These are phyloP conservation scores for Ptychoptera albimana DNA, from an alignment of 2,888 invertebrate species.

Conservation along the genomic window DNA sequence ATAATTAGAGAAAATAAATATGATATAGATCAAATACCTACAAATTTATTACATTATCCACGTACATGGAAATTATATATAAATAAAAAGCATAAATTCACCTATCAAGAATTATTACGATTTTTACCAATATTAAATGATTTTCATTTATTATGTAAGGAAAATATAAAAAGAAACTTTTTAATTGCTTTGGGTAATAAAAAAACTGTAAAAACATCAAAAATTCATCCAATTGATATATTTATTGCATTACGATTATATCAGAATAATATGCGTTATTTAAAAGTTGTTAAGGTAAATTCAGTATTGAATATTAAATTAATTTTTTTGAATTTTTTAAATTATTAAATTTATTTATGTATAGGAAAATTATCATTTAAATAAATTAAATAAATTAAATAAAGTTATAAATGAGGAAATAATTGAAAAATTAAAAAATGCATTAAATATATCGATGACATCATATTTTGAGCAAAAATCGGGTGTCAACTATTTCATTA, in stretches of 20 bases:
- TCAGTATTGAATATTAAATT: background rate
- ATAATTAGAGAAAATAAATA: background rate
- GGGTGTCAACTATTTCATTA: conserved; percentile 1
- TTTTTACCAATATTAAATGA: conserved; percentile 3
- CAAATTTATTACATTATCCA: conserved; percentile 1
- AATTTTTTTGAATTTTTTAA: background rate
- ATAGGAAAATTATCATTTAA: conserved; percentile 1
- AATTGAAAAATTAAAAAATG: background rate
- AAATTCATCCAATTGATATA: conserved; percentile 2
- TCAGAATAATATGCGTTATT: conserved; percentile 1
- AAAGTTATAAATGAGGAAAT: background rate
- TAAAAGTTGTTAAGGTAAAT: background rate
- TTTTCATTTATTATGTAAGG: background rate
- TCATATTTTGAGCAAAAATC: background rate
- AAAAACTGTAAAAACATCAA: background rate
- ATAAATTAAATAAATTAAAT: background rate
- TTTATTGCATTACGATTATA: background rate
- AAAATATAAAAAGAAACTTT: background rate
- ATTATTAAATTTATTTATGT: background rate
- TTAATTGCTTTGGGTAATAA: background rate
- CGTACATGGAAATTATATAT: background rate
- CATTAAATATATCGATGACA: background rate
- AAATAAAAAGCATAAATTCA: background rate
- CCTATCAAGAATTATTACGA: background rate
- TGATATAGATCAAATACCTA: background rate